phyloP scores from a whole-genome alignment of 2,797 vertebrate species.

The Malacoraja senta region DNA sequence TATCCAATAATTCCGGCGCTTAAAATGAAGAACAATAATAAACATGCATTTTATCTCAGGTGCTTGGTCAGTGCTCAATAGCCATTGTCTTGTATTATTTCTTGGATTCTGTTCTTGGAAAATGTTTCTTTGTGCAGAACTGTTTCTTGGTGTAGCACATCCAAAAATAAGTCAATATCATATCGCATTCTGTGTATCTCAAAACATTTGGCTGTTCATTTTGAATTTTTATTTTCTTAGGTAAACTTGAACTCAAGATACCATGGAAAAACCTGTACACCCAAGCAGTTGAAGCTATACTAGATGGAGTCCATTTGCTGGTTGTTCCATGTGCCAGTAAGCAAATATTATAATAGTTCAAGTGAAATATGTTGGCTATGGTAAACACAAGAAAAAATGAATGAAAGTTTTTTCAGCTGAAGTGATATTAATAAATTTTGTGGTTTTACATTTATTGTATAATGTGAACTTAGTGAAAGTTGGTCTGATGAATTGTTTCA shows the following conservation, averaged over 20 bases:
- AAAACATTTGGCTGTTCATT: background rate
- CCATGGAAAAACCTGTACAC: conserved; percentile 96
- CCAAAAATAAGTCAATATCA: background rate
- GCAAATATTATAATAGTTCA: conserved; percentile 47
- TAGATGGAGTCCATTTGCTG: conserved; percentile 88
- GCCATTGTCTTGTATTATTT: no score
- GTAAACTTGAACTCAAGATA: conserved; percentile 81
- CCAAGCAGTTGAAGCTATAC: conserved; percentile 87
- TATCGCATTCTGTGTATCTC: background rate
- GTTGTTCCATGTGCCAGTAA: conserved; percentile 95
- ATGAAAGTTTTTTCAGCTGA: background rate
- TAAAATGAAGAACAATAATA: background rate
- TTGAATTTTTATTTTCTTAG: conserved; percentile 52
- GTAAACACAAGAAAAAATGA: background rate
- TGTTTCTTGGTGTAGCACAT: background rate
- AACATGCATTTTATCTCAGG: background rate
- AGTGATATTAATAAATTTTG: background rate
- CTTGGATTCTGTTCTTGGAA: background rate
- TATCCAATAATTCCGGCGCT: background rate
- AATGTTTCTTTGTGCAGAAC: background rate
- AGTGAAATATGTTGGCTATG: background rate
- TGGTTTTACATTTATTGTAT: background rate
- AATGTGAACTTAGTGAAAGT: background rate
- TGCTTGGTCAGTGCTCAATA: background rate
- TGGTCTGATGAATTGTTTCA: background rate